Evolutionary conservation across 2,888 invertebrate species (phyloP).

Genomic region (Troides helena): DNA sequence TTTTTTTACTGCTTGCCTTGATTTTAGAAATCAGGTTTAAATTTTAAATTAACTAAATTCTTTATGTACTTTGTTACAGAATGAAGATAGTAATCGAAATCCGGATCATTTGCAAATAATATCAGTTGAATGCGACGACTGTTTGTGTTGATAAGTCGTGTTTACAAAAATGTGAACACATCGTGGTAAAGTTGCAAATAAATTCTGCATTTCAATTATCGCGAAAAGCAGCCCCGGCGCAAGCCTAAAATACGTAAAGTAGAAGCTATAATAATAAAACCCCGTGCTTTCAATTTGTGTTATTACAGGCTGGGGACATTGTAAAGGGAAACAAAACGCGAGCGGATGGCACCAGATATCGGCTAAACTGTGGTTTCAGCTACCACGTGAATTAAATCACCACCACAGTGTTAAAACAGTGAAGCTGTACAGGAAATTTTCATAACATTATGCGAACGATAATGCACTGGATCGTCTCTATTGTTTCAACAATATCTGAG

Average conservation of each 20-base stretch:
- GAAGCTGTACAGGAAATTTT: constrained; percentile 21
- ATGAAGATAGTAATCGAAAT: too few species aligned
- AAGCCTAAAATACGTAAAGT: constrained; percentile 20
- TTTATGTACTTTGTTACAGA: too few species aligned
- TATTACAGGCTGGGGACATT: constrained; percentile 46
- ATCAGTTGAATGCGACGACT: neutral
- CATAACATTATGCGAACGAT: constrained; percentile 15
- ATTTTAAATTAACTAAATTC: too few species aligned
- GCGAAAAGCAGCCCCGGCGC: constrained; percentile 7
- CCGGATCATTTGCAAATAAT: too few species aligned
- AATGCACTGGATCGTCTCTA: constrained; percentile 3
- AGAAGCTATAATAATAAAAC: constrained; percentile 28
- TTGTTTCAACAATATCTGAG: constrained; percentile 5
- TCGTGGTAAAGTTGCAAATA: neutral
- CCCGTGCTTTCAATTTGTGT: constrained; percentile 36
- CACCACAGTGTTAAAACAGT: constrained; percentile 22
- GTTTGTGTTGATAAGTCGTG: neutral
- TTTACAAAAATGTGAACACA: neutral
- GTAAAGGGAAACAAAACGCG: constrained; percentile 51
- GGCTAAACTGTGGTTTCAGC: constrained; percentile 40
- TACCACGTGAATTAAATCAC: constrained; percentile 39
- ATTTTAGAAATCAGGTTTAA: too few species aligned
- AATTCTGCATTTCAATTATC: neutral
- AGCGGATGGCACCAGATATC: constrained; percentile 38
- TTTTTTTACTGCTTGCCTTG: too few species aligned